Evolutionary conservation across 2,113 vertebrate genomes (phyloP), one percentile per base, ranked within the genome.

Genomic region (Heterocephalus glaber): DNA sequence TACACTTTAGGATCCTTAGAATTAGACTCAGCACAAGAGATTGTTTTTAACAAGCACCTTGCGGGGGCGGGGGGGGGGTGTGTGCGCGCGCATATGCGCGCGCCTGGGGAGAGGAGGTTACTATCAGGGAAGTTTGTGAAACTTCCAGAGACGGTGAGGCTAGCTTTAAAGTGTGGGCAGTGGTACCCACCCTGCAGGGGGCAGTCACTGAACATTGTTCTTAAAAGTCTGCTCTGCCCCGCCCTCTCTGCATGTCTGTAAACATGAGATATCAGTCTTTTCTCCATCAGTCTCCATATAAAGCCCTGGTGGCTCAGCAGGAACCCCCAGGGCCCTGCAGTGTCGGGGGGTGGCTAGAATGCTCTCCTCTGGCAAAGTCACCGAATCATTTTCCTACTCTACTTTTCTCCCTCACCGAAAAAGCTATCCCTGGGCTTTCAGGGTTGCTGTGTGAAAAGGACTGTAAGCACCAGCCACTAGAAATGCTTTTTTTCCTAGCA

Each of bases 331-430:
- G 47, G 81, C 38, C 10, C 60, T 6, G 35, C 19, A 52, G 47
- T 17, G 24, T 44, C 86, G 47, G 70, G 66, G 44, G 30, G 33
- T 2, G 2, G 41, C 20, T n/a, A 3, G 68, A 76, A 24, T 70
- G 94, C 24, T 60, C 44, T 35, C 2, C 19, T 49, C 91, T 90
- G 86, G 79, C 93, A 38, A 90, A 90, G 60, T 61, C 90, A 0
- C 65, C 41, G 70, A 33, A 41, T 94, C 0, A 1, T 86, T 82
- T 77, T 10, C 44, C 94, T 95, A 87, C 93, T 94, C 52, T 84
- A 26, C 83, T 97, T 92, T 98, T 94, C 81, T 95, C 85, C 88
- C 68, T 60, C 19, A 10, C 38, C 19, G 41, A 16, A 63, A 93
- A 90, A 89, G 81, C 95, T 61, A 72, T 72, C 80, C 85, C 80